Evolutionary conservation across 2,113 vertebrate genomes (phyloP), one percentile per base, ranked within the genome.

Genomic region (Cyphomyrus discorhynchus): DNA sequence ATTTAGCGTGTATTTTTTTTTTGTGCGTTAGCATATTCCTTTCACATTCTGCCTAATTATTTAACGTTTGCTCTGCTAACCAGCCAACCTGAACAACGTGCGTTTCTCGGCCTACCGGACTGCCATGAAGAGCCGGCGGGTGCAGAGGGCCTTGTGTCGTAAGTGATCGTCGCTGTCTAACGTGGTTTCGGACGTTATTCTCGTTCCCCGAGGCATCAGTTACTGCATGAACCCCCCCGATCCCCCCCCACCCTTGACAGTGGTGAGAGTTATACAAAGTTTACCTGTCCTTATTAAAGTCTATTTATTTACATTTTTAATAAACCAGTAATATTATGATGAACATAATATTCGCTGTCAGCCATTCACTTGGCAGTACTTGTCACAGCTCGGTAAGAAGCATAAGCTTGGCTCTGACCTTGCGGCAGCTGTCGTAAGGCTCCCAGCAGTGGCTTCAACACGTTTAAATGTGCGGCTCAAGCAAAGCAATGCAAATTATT

Each of bases 51-150:
- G 10, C 10, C 10, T 70, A 13, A 70, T 70, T 31, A 31, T 70
- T 31, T 70, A 31, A 31, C 10, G 31, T 35, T 80, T 13, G n/a
- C 62, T 90, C 80, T 47, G 46, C 62, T 24, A 10, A 47, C 58
- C 93, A 98, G 97, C 95, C 89, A 97, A 97, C 91, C 92, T 98
- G 94, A 97, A 96, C 93, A 97, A 96, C 0, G 96, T 98, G 2
- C 96, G 97, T 80, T 98, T 97, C 93, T 98, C 97, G 19, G 97
- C 97, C 85, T 97, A 98, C 92, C 97, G 97, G 31, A 98, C 97
- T 0, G 97, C 96, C 11, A 97, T 98, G 95, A 98, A 98, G 93
- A 97, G 97, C 91, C 96, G 97, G 45, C 94, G 96, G 52, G 93
- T 98, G 42, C 97, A 98, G 90, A 97, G 97, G 86, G 95, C 96